These are phyloP conservation scores for Xestoiulus laeticollis DNA, from an alignment of 2,888 invertebrate genomes.

Conservation along the genomic window DNA sequence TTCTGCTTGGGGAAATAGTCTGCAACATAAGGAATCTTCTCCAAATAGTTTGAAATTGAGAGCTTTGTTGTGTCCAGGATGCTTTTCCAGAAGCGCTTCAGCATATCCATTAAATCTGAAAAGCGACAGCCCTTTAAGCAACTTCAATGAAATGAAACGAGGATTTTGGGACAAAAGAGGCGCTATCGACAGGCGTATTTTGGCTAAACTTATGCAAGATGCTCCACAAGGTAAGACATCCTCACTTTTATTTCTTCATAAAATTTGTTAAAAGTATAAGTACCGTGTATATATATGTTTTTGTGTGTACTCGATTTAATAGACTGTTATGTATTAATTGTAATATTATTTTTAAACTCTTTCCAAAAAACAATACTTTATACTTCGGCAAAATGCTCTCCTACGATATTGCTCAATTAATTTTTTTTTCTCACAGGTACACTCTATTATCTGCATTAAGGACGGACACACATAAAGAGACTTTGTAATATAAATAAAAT, in stretches of 20 bases:
- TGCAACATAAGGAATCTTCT: neutral
- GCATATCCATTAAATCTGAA: neutral
- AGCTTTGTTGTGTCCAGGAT: slow-evolving; percentile 42
- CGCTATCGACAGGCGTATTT: neutral
- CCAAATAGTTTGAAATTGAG: slow-evolving; percentile 19
- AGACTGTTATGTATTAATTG: no score
- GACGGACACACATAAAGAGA: neutral
- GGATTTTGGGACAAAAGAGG: slow-evolving; percentile 42
- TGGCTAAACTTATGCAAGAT: neutral
- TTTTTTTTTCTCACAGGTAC: neutral
- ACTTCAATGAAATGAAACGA: neutral
- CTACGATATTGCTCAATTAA: no score
- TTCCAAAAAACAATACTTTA: no score
- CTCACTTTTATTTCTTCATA: neutral
- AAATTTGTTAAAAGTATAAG: neutral
- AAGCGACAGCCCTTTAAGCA: neutral
- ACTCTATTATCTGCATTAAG: slow-evolving; percentile 8
- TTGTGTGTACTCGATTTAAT: no score
- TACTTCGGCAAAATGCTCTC: no score
- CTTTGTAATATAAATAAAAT: slow-evolving; percentile 15
- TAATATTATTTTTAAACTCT: no score
- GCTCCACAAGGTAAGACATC: slow-evolving; percentile 42
- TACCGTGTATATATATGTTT: no score
- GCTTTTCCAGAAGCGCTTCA: slow-evolving; percentile 6
- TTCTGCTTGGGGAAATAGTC: neutral